A percentile compares a stretch with the other conserved stretches of the same genome.
phyloP scores from a whole-genome alignment of 2,888 invertebrate species.

The Spicauda simplicius region DNA sequence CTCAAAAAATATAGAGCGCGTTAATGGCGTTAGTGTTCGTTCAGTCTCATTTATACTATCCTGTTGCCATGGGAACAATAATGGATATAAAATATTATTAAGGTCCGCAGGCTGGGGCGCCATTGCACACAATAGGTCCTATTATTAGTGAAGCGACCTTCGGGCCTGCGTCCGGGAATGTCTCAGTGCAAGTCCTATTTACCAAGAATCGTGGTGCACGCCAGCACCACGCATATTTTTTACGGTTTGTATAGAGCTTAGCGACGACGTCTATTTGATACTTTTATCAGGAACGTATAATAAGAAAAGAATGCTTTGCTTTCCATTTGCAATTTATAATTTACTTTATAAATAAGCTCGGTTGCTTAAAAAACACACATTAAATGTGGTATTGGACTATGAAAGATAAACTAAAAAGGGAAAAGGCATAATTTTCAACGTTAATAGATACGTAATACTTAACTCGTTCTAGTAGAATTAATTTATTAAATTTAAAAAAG shows the following conservation, averaged over 20 bases:
- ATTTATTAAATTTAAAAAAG: no score
- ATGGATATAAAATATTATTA: constrained; percentile 46
- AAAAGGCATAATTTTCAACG: no score
- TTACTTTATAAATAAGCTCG: no score
- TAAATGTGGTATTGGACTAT: no score
- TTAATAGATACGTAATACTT: no score
- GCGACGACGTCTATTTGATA: constrained; percentile 36
- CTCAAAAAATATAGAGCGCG: no score
- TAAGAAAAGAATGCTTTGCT: neutral
- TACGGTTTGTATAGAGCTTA: constrained; percentile 45
- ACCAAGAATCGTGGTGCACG: constrained; percentile 71
- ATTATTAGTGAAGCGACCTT: constrained; percentile 73
- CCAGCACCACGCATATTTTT: constrained; percentile 70
- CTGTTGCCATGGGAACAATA: constrained; percentile 51
- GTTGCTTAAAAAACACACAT: no score
- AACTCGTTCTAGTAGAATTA: no score
- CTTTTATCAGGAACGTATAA: constrained; percentile 1
- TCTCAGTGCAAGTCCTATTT: constrained; percentile 67
- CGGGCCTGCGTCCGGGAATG: constrained; percentile 64
- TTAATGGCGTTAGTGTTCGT: neutral
- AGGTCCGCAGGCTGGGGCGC: constrained; percentile 46
- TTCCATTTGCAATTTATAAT: neutral
- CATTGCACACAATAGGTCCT: constrained; percentile 54
- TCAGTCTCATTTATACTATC: neutral
- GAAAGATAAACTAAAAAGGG: no score